Percentiles rank a stretch among this genome's conserved stretches.
These are phyloP conservation scores for Trachemys scripta DNA, from an alignment of 2,113 vertebrate species.

Conservation along the genomic window DNA sequence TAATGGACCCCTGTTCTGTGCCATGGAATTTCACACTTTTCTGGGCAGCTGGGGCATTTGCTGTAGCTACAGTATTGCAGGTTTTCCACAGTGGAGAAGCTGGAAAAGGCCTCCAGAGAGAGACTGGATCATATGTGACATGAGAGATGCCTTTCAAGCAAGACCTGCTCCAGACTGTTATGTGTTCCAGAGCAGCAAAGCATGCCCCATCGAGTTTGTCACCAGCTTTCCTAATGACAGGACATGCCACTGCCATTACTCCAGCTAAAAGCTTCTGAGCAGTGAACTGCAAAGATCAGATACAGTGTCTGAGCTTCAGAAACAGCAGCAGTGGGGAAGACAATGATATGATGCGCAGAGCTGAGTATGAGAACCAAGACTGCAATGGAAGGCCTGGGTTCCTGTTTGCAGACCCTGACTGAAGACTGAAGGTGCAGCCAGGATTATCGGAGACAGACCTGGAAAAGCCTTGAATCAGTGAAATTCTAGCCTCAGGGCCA, in stretches of 20 bases:
- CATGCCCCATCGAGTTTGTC: fast-evolving
- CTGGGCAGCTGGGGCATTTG: neutral
- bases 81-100: neutral
- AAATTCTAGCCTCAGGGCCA: neutral
- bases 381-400: neutral
- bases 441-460: neutral
- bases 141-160: neutral
- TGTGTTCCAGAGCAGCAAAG: neutral
- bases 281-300: neutral
- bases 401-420: neutral
- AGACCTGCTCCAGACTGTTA: fast-evolving
- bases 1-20: neutral
- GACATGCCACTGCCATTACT: fast-evolving
- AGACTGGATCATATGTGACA: neutral
- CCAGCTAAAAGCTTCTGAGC: neutral
- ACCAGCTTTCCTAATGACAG: fast-evolving
- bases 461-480: neutral
- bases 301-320: neutral
- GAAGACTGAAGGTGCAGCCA: neutral
- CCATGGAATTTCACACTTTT: neutral
- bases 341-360: neutral
- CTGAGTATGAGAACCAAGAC: neutral
- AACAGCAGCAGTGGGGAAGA: neutral
- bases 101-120: neutral
- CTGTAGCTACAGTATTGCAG: neutral